Evolutionary conservation across 2,113 vertebrate genomes (phyloP).

Genomic region (Pyrgilauda ruficollis): DNA sequence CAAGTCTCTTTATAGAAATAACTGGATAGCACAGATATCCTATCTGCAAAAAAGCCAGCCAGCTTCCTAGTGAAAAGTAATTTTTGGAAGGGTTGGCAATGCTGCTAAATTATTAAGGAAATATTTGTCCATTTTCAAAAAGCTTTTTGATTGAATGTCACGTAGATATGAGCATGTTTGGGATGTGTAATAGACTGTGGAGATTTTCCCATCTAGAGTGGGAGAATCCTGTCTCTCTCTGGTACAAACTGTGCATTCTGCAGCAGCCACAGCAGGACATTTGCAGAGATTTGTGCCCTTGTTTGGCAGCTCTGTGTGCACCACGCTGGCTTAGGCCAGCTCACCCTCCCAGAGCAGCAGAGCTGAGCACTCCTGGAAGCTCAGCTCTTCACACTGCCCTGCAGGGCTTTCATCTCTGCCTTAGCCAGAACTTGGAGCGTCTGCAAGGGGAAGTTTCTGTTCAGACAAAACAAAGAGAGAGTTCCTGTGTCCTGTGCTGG

Average conservation of each 20-base stretch:
- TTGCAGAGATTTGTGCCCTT: not conserved
- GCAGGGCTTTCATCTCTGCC: not conserved
- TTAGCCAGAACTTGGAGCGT: not conserved
- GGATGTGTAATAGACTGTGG: not conserved
- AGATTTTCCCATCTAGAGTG: not conserved
- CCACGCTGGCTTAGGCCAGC: not conserved
- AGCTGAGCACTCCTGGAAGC: not conserved
- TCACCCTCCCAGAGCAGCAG: not conserved
- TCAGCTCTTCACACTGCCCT: not conserved
- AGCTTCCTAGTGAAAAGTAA: not conserved
- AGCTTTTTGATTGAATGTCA: not conserved
- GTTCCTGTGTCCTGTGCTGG: not conserved
- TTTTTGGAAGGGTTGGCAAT: not conserved
- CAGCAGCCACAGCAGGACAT: not conserved
- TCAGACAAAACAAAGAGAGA: not conserved
- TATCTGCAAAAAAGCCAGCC: not conserved
- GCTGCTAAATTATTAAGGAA: not conserved
- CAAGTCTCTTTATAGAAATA: constrained; percentile 39
- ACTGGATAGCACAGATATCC: not conserved
- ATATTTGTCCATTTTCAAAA: not conserved
- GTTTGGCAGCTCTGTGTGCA: not conserved
- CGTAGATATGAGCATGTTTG: not conserved
- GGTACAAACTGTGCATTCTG: not conserved
- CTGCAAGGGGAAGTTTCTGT: not conserved
- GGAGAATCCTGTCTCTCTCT: not conserved